These are phyloP conservation scores for Strigamia transsilvanica DNA, from an alignment of 2,888 invertebrate genomes.

Conservation along the genomic window DNA sequence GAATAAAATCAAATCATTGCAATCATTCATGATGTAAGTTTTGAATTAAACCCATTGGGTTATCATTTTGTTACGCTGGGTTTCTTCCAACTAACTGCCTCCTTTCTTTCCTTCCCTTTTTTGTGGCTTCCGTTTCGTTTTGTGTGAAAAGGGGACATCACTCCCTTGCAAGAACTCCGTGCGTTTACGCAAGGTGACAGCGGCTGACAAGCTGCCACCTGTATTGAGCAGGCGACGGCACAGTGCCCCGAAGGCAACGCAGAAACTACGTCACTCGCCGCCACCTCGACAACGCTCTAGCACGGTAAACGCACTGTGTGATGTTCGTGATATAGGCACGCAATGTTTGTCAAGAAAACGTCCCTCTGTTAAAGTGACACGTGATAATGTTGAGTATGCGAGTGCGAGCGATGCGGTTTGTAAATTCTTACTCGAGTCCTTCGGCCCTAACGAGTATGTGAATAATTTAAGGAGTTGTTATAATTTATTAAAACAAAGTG, in stretches of 20 bases:
- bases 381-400: neutral
- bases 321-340: constrained; percentile 15
- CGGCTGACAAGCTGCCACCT: constrained; percentile 9
- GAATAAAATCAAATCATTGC: too few species aligned
- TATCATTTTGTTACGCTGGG: neutral
- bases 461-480: constrained; percentile 14
- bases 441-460: neutral
- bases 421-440: neutral
- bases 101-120: constrained; percentile 20
- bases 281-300: neutral
- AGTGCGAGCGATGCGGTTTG: constrained; percentile 4
- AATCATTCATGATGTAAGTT: too few species aligned
- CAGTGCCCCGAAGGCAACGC: neutral
- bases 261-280: neutral
- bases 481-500: neutral
- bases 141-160: constrained; percentile 15
- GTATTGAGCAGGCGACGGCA: neutral
- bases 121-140: constrained; percentile 20
- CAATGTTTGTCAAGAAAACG: constrained; percentile 15
- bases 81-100: constrained; percentile 15
- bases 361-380: neutral
- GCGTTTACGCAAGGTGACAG: constrained; percentile 7
- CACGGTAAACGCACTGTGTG: constrained; percentile 9
- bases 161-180: neutral
- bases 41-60: neutral